phyloP scores from a whole-genome alignment of 2,113 vertebrate species.

The Cacatua alba region DNA sequence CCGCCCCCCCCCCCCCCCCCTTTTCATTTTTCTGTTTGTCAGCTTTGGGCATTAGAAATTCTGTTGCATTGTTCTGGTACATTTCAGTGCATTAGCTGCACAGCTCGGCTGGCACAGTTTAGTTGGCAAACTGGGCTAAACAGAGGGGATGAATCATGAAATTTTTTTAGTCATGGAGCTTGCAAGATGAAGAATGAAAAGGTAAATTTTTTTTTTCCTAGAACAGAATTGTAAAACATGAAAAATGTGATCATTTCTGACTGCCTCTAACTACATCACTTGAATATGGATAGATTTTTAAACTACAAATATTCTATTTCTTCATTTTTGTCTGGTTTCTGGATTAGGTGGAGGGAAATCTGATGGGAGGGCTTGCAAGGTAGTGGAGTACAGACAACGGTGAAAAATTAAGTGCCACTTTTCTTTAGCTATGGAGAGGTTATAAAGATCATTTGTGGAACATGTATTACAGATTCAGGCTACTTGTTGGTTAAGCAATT shows the following conservation, averaged over 20 bases:
- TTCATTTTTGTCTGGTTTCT: background rate
- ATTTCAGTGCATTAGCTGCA: background rate
- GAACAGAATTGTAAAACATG: background rate
- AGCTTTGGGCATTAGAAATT: background rate
- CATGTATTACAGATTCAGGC: background rate
- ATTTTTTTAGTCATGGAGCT: background rate
- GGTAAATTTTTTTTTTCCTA: background rate
- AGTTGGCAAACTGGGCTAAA: background rate
- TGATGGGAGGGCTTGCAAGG: background rate
- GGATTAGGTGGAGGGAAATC: background rate
- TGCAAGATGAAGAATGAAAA: constrained; percentile 7
- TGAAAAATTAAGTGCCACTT: background rate
- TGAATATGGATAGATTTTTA: background rate
- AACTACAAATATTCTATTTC: background rate
- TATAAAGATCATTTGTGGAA: background rate
- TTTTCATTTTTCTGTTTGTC: background rate
- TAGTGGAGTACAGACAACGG: background rate
- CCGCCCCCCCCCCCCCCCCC: no score
- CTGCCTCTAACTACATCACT: background rate
- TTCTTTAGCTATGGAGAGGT: background rate
- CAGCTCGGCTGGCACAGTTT: background rate
- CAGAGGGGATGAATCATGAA: background rate
- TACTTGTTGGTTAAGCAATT: background rate
- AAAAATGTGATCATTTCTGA: background rate
- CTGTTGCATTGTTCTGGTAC: background rate